Base-by-base conservation (phyloP, 2,113 vertebrate genomes). In the Gadus macrocephalus region DNA sequence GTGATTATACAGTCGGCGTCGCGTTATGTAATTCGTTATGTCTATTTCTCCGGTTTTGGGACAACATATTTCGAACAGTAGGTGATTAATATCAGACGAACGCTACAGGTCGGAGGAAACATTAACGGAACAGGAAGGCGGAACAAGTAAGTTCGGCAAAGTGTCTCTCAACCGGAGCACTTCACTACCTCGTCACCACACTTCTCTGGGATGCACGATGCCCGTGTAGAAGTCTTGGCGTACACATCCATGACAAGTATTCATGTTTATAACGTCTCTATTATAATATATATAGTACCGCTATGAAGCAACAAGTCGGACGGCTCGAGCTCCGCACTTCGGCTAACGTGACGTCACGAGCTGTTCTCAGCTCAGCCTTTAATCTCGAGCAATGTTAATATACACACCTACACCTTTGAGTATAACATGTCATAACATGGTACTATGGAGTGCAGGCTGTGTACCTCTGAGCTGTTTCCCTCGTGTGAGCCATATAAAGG, bases 141-240 rank as follows among this genome's bases (percentile, higher is more conserved):
- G 91, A 93, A 93, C 89, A 90, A 90, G 89, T 91, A 90, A 90
- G 90, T 89, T 91, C 75, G 81, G 53, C 75, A 78, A 90, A 90
- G 91, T 92, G 74, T 42, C 78, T 16, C n/a, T 58, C 55, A 58
- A 16, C n/a, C n/a, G 15, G 16, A 17, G 9, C n/a, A 58, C 55
- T 16, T 58, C 55, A 17, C 55, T 58, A 17, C n/a, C 2, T 14
- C 15, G 55, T 17, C 55, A n/a, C 15, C 16, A 49, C 8, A 49
- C 42, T 14, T 35, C 53, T 14, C 53, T 1, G 53, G 53, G 53
- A 1, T 15, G 5, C 3, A 11, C 3, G 14, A 16, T 55, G 53
- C 5, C 53, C 53, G 53, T 55, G 53, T 55, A 12, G 5, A 15
- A 16, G 49, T 38, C 0, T n/a, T 16, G 38, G 65, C 31, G 6